Evolutionary conservation across 2,888 invertebrate genomes (phyloP).

Genomic region (Chelonus formosanus): DNA sequence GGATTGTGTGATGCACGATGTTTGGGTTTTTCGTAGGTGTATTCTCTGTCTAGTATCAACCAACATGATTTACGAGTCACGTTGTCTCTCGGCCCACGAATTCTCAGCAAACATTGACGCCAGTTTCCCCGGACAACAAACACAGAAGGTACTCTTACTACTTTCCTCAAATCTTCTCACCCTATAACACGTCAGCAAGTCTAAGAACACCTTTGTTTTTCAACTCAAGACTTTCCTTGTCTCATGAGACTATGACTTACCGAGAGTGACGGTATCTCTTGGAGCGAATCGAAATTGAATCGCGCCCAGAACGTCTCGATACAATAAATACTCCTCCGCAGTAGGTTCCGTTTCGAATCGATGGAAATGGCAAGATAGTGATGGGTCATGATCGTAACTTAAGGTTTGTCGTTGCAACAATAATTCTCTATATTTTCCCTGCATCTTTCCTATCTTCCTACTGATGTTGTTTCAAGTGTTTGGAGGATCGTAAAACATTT

Average conservation of each 20-base stretch:
- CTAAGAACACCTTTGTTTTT: too few relatives aligned
- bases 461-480: background rate
- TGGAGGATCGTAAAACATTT: constrained; percentile 1
- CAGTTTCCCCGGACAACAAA: constrained; percentile 18
- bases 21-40: constrained; percentile 25
- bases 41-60: constrained; percentile 27
- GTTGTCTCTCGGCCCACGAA: constrained; percentile 31
- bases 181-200: background rate
- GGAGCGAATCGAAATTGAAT: constrained; percentile 30
- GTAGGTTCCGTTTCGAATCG: constrained; percentile 6
- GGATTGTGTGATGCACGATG: constrained; percentile 36
- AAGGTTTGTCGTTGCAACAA: constrained; percentile 1
- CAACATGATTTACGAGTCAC: constrained; percentile 27
- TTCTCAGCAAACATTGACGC: constrained; percentile 35
- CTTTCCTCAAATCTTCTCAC: too few relatives aligned
- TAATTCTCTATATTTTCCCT: background rate
- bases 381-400: constrained; percentile 35
- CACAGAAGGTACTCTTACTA: background rate
- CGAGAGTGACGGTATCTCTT: constrained; percentile 28
- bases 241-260: constrained; percentile 22
- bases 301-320: constrained; percentile 8
- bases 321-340: background rate
- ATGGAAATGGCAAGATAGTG: constrained; percentile 47
- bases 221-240: constrained; percentile 12
- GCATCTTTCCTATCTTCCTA: too few relatives aligned